Percentiles rank a stretch among this genome's conserved stretches.
phyloP scores from a whole-genome alignment of 2,888 invertebrate genomes.

The Lasioglossum marginatum region DNA sequence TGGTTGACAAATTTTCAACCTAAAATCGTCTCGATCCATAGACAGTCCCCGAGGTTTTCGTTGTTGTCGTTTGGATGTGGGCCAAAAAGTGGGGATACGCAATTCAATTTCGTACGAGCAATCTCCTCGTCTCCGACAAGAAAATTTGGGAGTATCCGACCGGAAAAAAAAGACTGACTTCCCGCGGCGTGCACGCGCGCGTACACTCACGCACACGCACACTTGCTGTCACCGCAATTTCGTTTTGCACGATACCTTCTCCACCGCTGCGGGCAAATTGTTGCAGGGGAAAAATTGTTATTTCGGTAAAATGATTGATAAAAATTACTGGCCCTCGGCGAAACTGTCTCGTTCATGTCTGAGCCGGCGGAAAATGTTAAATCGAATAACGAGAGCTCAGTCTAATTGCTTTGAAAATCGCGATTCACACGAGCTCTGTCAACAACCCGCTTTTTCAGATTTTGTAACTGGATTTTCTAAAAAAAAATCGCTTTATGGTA shows the following conservation, averaged over 20 bases:
- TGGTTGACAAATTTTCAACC: neutral
- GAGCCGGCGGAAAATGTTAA: neutral
- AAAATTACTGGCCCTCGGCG: neutral
- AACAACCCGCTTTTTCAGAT: neutral
- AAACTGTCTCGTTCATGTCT: neutral
- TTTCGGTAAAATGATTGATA: neutral
- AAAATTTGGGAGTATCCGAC: conserved; percentile 2
- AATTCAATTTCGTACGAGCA: conserved; percentile 47
- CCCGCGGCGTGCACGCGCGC: neutral
- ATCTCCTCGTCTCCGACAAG: conserved; percentile 18
- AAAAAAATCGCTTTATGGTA: neutral
- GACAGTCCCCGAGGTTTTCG: neutral
- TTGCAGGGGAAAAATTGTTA: neutral
- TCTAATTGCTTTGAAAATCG: neutral
- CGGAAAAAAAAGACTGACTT: neutral
- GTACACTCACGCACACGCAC: neutral
- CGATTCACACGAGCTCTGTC: neutral
- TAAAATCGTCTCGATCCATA: neutral
- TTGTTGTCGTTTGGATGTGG: conserved; percentile 26
- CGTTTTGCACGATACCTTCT: neutral
- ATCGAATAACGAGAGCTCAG: neutral
- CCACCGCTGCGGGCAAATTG: neutral
- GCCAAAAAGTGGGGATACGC: conserved; percentile 37
- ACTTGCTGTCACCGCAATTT: neutral
- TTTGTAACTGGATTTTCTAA: neutral